Evolutionary conservation across 2,888 invertebrate species (phyloP).

Genomic region (Dicyrtoma fusca): DNA sequence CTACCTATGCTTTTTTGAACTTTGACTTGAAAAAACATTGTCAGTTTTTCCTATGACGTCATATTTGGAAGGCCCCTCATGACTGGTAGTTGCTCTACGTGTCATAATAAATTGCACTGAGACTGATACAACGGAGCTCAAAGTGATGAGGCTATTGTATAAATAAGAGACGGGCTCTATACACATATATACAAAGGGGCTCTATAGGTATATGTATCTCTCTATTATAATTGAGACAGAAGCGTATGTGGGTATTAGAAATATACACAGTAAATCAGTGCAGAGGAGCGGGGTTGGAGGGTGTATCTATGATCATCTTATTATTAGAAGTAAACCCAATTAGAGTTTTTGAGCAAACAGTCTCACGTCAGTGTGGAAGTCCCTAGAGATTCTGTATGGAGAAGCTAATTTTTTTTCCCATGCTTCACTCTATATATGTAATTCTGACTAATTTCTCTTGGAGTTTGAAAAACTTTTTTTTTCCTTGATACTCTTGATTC

Average conservation of each 20-base stretch:
- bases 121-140: too few relatives aligned
- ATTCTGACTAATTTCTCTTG: constrained; percentile 15
- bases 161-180: too few relatives aligned
- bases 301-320: constrained; percentile 33
- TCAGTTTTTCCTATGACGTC: too few relatives aligned
- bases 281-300: constrained; percentile 5
- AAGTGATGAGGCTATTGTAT: too few relatives aligned
- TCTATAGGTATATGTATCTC: too few relatives aligned
- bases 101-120: too few relatives aligned
- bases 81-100: too few relatives aligned
- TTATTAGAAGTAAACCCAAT: constrained; percentile 35
- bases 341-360: constrained; percentile 36
- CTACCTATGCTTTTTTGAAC: too few relatives aligned
- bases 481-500: neutral
- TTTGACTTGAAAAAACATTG: too few relatives aligned
- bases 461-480: constrained; percentile 32
- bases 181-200: too few relatives aligned
- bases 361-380: constrained; percentile 17
- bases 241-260: neutral
- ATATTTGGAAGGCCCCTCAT: too few relatives aligned
- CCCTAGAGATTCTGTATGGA: constrained; percentile 15
- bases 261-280: neutral
- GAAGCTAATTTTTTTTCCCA: constrained; percentile 22
- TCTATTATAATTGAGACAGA: neutral
- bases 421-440: constrained; percentile 3